These are phyloP conservation scores for Drosophila prostipennis DNA, from an alignment of 2,888 invertebrate species.

Conservation along the genomic window DNA sequence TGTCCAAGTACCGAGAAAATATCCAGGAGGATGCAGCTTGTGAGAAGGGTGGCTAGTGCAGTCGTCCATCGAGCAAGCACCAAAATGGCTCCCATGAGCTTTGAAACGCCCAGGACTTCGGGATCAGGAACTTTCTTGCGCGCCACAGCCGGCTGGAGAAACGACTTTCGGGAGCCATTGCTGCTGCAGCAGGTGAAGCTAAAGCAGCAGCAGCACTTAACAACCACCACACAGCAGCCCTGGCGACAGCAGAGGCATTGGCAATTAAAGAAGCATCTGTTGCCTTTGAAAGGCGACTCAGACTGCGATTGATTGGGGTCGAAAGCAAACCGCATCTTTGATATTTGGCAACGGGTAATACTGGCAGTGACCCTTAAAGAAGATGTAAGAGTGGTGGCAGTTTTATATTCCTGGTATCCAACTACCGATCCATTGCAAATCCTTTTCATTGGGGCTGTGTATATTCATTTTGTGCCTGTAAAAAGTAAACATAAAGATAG, in stretches of 20 bases:
- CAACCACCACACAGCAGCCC: constrained; percentile 63
- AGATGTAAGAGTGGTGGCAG: neutral
- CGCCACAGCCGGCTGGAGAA: constrained; percentile 10
- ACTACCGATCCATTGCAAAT: neutral
- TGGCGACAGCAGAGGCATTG: constrained; percentile 67
- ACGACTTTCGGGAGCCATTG: constrained; percentile 18
- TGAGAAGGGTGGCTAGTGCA: constrained; percentile 43
- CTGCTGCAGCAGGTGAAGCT: constrained; percentile 37
- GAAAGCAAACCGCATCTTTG: constrained; percentile 51
- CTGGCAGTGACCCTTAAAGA: constrained; percentile 3
- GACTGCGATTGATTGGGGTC: constrained; percentile 28
- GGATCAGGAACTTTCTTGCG: constrained; percentile 19
- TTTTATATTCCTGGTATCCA: constrained; percentile 1
- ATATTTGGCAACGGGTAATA: neutral
- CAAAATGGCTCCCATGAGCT: constrained; percentile 32
- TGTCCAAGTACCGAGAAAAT: constrained; percentile 12
- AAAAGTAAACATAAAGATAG: neutral
- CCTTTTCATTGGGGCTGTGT: neutral
- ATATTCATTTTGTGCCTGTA: constrained; percentile 4
- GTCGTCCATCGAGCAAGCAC: constrained; percentile 46
- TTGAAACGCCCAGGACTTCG: constrained; percentile 22
- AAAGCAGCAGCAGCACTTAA: constrained; percentile 51
- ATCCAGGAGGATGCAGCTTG: constrained; percentile 44
- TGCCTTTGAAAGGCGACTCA: constrained; percentile 1
- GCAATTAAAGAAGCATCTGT: constrained; percentile 63